Evolutionary conservation across 2,888 invertebrate genomes (phyloP), one percentile per base, ranked within the genome.

Genomic region (Microplitis deprimator): DNA sequence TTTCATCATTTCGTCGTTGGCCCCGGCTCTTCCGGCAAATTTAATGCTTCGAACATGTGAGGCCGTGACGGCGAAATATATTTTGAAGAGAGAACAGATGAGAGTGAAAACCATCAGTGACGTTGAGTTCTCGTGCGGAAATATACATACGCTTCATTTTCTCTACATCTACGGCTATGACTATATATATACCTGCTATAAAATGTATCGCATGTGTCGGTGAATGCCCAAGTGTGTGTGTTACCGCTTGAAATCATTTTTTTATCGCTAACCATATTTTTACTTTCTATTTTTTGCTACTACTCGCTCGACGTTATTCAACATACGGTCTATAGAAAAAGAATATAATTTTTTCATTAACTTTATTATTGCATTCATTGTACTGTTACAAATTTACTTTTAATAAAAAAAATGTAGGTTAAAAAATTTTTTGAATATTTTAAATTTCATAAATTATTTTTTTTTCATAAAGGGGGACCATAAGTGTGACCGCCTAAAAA

Each of bases 131-230:
- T 72, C 20, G 17, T 62, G 72, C 72, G 40, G 62, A 72, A 64
- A 60, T 50, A 50, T 29, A 70, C 72, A 72, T 61, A 60, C 41
- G 40, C 41, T 72, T 64, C 62, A 72, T 72, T 62, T 72, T 60
- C 72, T 61, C 29, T 72, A 29, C 29, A 29, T 29, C 29, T 4
- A 29, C 29, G 29, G 1, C 29, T 29, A 29, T 29, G 3, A 29
- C 29, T 29, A 39, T 72, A 10, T 38, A n/a, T 60, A 38, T 61
- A 60, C 29, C 20, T 71, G 38, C 59, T 29, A 71, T 59, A 41
- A 6, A 50, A 69, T 69, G 29, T 29, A 0, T 17, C 59, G 17
- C 4, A 10, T 20, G 59, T 59, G 17, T 61, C 13, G 4, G 50
- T 61, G 1, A 8, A 5, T 59, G 8, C 10, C 3, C 29, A 29